Evolutionary conservation across 2,797 vertebrate species (phyloP), one percentile per base, ranked within the genome.

Genomic region (Paguma larvata): DNA sequence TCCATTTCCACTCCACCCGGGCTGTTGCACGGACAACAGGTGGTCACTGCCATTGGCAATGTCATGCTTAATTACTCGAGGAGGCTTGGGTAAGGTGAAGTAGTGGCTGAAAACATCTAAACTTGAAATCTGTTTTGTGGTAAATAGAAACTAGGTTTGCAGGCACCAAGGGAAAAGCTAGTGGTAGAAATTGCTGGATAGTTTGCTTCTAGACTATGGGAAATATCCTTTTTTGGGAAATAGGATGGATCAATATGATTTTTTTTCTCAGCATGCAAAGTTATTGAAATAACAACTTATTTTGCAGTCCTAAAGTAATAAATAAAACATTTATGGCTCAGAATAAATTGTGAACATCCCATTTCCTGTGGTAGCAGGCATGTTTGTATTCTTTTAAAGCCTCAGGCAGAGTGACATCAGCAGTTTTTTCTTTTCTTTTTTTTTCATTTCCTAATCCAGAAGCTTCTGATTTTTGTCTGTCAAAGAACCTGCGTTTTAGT

Each of bases 221-320:
- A 98, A 97, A 94, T 93, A 56, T 95, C n/a, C 97, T 93, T 97
- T 97, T 98, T 85, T 84, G 96, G 70, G 85, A 96, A 93, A 59
- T 79, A 85, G 59, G 85, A 89, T 93, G 34, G 85, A 89, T 98
- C 91, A 82, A 46, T 94, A n/a, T 78, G 78, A 78, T 97, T 98
- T 98, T 98, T 98, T 98, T 93, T 62, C 67, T 97, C 85, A 95
- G 9, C 0, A 30, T 59, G 96, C 96, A 89, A 1, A 0, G 94
- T 90, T 44, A 19, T 73, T 97, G 89, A 87, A 97, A 91, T 96
- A 97, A 95, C 94, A 95, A 68, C 83, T 97, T 97, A 44, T 86
- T 97, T 63, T 27, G 0, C 85, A 85, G 79, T 83, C 65, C 56
- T 87, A 79, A 91, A 89, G 95, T 94, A 84, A 96, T 97, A 95